phyloP scores from a whole-genome alignment of 1,140 invertebrate genomes.

The Pseudomyrmex gracilis region DNA sequence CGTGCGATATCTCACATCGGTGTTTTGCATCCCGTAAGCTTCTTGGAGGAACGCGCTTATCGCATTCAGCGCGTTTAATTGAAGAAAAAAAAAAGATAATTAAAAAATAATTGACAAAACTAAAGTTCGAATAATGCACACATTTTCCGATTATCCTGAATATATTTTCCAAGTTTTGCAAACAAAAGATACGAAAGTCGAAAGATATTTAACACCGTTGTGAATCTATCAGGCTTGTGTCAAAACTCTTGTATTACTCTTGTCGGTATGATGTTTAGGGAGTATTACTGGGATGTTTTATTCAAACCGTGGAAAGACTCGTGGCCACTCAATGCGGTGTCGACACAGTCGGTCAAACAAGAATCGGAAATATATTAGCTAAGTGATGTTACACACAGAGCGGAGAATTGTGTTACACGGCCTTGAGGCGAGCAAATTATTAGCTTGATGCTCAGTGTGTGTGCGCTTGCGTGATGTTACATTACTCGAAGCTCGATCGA shows the following conservation, averaged over 20 bases:
- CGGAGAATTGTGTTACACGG: constrained; percentile 54
- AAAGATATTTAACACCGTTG: too few species aligned
- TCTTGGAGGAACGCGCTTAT: neutral
- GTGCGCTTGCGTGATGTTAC: neutral
- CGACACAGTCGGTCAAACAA: neutral
- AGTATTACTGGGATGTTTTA: neutral
- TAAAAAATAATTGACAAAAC: too few species aligned
- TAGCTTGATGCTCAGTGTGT: constrained; percentile 20
- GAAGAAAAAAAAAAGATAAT: too few species aligned
- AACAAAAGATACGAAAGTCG: too few species aligned
- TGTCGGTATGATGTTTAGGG: too few species aligned
- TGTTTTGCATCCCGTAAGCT: constrained; percentile 4
- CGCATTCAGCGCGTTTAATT: neutral
- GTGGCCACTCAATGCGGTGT: neutral
- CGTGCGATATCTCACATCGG: neutral
- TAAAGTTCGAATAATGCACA: too few species aligned
- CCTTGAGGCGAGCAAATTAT: constrained; percentile 60
- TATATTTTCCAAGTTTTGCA: too few species aligned
- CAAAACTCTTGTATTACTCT: too few species aligned
- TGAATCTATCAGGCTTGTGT: too few species aligned
- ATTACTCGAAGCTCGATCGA: too few species aligned
- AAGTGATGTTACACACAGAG: constrained; percentile 34
- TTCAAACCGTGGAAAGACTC: neutral
- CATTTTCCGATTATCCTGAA: too few species aligned
- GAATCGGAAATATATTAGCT: constrained; percentile 28